Evolutionary conservation across 2,797 vertebrate species (phyloP).

Genomic region (Myripristis murdjan): DNA sequence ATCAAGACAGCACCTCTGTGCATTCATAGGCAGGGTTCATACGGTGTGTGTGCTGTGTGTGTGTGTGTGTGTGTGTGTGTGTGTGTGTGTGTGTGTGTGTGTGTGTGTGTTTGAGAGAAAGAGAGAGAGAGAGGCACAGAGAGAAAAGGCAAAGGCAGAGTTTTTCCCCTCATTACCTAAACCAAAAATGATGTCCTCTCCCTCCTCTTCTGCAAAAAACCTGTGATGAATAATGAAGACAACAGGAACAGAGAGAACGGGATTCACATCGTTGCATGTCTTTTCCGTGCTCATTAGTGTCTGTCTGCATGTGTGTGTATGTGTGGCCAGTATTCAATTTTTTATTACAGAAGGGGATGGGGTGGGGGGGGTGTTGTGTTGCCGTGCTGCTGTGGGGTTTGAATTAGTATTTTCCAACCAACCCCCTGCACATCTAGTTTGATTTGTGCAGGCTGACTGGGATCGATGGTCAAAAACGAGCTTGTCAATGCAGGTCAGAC

Average conservation of each 20-base stretch:
- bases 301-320: not conserved
- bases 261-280: slow-evolving; percentile 33
- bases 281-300: slow-evolving; percentile 46
- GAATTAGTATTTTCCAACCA: slow-evolving; percentile 42
- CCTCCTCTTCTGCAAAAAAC: slow-evolving; percentile 29
- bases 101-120: slow-evolving; percentile 21
- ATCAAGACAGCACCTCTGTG: slow-evolving; percentile 92
- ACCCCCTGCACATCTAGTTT: slow-evolving; percentile 10
- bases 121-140: slow-evolving; percentile 13
- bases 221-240: slow-evolving; percentile 60
- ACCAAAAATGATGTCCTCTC: slow-evolving; percentile 36
- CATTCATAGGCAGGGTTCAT: slow-evolving; percentile 85
- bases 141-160: slow-evolving; percentile 22
- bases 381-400: slow-evolving; percentile 15
- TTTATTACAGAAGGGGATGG: slow-evolving; percentile 8
- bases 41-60: slow-evolving; percentile 31
- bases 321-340: slow-evolving; percentile 25
- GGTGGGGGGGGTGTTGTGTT: not conserved
- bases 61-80: too few relatives aligned
- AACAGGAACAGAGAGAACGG: slow-evolving; percentile 43
- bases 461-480: slow-evolving; percentile 56
- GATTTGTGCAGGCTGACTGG: slow-evolving; percentile 33
- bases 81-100: slow-evolving; percentile 9
- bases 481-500: slow-evolving; percentile 58
- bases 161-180: slow-evolving; percentile 41